Base-by-base conservation (phyloP, 2,888 invertebrate species). In the Xestia xanthographa region DNA sequence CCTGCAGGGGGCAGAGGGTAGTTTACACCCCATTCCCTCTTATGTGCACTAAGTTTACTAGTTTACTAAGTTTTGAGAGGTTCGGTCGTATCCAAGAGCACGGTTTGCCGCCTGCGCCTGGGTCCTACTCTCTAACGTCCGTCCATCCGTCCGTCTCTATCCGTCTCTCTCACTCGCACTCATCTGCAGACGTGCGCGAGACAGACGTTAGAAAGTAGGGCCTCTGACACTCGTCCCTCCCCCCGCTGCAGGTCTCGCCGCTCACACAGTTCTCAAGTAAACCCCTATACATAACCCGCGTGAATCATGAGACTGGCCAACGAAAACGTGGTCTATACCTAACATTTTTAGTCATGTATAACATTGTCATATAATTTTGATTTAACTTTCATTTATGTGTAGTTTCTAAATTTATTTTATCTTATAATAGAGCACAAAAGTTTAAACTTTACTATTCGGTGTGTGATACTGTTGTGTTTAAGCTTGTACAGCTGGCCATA, bases 361-460 rank as follows among this genome's bases (percentile, higher is more conserved):
- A 77, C 53, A 77, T 83, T 77, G 58, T 85, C 70, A 58, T 85
- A 67, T 62, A 77, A 66, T 77, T 73, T 81, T 69, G 72, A 48
- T 82, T 87, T 84, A 79, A 71, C 45, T 80, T 77, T 66, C 63
- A 20, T 75, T 0, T 86, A 84, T 78, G 80, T 73, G 66, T 87
- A 88, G 80, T 75, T 77, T 79, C 79, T 88, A 84, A 86, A 88
- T 84, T 83, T 80, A 77, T 81, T 81, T 84, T 82, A 77, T 72
- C n/a, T 48, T 76, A 66, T 76, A 81, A 53, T 50, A 38, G 77
- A 82, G 87, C 87, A 86, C 88, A 87, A 87, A 84, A 76, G 60
- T 67, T 75, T 75, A 72, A 80, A 48, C 71, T 71, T 63, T 41
- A n/a, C n/a, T 65, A 80, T 80, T 85, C 56, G 79, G 53, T 86